Percentiles rank a stretch among this genome's conserved stretches.
Evolutionary conservation across 1,140 invertebrate genomes (phyloP).

Genomic region (Diabrotica undecimpunctata): DNA sequence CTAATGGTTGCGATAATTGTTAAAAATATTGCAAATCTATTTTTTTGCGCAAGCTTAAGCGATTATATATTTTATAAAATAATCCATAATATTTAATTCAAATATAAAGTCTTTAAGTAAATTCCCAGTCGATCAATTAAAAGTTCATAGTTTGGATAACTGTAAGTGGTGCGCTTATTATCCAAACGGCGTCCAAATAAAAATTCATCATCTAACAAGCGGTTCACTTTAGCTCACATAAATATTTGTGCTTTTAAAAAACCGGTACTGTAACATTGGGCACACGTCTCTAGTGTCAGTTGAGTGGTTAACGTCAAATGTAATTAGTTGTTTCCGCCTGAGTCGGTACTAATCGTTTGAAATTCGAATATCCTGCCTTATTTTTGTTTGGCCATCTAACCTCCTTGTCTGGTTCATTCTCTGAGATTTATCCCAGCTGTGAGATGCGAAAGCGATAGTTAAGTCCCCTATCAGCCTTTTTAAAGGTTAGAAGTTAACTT

Average conservation of each 20-base stretch:
- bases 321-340: slow-evolving; percentile 42
- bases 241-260: slow-evolving; percentile 3
- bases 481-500: too few species aligned
- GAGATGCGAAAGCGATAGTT: not conserved
- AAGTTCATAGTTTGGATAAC: too few species aligned
- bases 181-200: not conserved
- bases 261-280: slow-evolving; percentile 15
- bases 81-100: too few species aligned
- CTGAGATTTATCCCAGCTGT: slow-evolving; percentile 32
- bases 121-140: too few species aligned
- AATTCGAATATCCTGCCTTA: slow-evolving; percentile 43
- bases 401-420: slow-evolving; percentile 26
- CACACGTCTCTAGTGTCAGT: slow-evolving; percentile 32
- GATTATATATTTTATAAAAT: too few species aligned
- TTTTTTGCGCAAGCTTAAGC: too few species aligned
- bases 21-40: too few species aligned
- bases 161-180: not conserved
- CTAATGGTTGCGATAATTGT: too few species aligned
- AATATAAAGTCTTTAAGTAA: too few species aligned
- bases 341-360: slow-evolving; percentile 42
- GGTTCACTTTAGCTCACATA: not conserved
- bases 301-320: slow-evolving; percentile 43
- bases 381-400: slow-evolving; percentile 41
- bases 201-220: not conserved
- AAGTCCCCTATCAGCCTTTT: not conserved